These are phyloP conservation scores for Amphipyra berbera DNA, from an alignment of 2,888 invertebrate genomes.

Conservation along the genomic window DNA sequence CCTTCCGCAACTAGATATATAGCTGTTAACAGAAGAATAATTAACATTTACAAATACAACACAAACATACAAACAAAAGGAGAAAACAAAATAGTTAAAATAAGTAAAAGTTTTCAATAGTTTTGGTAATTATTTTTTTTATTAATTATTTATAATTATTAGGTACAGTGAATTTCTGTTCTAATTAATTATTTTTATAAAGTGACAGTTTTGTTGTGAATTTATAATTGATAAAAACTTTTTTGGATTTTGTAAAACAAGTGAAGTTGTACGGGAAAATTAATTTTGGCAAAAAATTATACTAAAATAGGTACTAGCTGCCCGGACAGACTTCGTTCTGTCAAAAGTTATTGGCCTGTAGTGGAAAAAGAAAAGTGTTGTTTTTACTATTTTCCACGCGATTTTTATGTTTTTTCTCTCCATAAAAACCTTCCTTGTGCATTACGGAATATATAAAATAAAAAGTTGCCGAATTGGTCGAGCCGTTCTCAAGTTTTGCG, in stretches of 20 bases:
- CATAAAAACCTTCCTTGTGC: too few species aligned
- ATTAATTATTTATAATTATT: slow-evolving; percentile 3
- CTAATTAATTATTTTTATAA: neutral
- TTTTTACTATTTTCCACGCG: too few species aligned
- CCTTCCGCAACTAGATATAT: slow-evolving; percentile 57
- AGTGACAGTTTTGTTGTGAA: slow-evolving; percentile 2
- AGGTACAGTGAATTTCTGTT: slow-evolving; percentile 8
- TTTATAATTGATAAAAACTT: neutral
- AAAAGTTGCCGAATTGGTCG: too few species aligned
- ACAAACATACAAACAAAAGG: slow-evolving; percentile 48
- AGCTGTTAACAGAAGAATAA: slow-evolving; percentile 38
- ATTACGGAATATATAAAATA: too few species aligned
- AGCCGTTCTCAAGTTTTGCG: too few species aligned
- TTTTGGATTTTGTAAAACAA: neutral
- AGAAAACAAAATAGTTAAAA: slow-evolving; percentile 5
- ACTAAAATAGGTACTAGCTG: too few species aligned
- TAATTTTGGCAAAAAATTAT: too few species aligned
- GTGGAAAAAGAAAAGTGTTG: too few species aligned
- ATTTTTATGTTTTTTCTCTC: too few species aligned
- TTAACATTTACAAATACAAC: slow-evolving; percentile 52
- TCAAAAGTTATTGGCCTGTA: too few species aligned
- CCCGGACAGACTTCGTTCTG: too few species aligned
- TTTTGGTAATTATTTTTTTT: slow-evolving; percentile 36
- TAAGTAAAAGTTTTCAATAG: neutral
- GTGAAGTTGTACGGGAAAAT: too few species aligned